These are phyloP conservation scores for Meiosimyza platycephala DNA, from an alignment of 2,888 invertebrate genomes.

Conservation along the genomic window DNA sequence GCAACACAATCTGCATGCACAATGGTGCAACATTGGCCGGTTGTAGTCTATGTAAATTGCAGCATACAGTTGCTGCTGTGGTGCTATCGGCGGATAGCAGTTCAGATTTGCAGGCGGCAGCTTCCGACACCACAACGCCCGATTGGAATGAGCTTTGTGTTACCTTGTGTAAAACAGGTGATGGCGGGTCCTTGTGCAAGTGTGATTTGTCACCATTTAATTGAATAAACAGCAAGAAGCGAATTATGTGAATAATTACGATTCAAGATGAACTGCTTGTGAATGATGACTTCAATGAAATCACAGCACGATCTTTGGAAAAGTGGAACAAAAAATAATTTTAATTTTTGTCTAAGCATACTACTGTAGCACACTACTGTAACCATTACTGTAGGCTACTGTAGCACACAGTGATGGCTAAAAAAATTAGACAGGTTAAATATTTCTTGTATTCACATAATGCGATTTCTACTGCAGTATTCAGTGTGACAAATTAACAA, in stretches of 20 bases:
- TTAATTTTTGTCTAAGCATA: not conserved
- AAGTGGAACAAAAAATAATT: not conserved
- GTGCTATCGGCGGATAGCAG: not conserved
- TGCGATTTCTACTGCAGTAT: constrained; percentile 9
- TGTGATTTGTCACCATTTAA: constrained; percentile 76
- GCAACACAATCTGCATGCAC: constrained; percentile 58
- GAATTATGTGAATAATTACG: not conserved
- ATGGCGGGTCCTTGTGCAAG: constrained; percentile 82
- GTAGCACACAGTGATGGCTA: not conserved
- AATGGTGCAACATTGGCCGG: constrained; percentile 55
- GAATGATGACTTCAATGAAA: not conserved
- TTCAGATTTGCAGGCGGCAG: not conserved
- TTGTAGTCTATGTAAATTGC: constrained; percentile 58
- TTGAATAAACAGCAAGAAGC: constrained; percentile 9
- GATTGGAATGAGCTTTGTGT: constrained; percentile 77
- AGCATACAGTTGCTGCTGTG: not conserved
- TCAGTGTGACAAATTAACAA: constrained; percentile 20
- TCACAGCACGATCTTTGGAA: constrained; percentile 17
- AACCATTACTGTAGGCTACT: no score
- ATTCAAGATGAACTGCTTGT: constrained; percentile 2
- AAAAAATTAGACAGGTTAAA: not conserved
- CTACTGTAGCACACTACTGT: no score
- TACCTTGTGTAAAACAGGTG: constrained; percentile 74
- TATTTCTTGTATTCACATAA: not conserved
- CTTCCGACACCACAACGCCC: constrained; percentile 52